phyloP scores from a whole-genome alignment of 2,797 vertebrate species.

The Lepilemur ruficaudatus region DNA sequence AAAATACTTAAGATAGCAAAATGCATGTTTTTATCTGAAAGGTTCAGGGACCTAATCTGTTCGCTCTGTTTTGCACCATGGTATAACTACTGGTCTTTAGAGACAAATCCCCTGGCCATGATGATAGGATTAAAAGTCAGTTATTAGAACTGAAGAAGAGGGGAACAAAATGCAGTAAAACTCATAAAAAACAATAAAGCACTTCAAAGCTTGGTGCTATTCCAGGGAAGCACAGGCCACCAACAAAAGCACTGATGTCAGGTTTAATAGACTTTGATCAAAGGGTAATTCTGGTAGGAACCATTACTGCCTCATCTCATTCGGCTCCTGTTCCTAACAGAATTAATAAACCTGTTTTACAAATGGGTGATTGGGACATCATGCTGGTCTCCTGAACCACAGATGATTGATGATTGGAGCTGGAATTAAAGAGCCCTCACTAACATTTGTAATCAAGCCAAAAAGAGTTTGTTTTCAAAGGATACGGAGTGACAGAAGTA shows the following conservation, averaged over 20 bases:
- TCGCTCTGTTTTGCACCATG: neutral
- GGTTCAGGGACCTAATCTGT: conserved; percentile 22
- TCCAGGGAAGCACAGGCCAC: neutral
- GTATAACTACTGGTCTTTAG: conserved; percentile 27
- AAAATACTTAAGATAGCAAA: conserved; percentile 41
- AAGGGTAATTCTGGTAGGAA: conserved; percentile 10
- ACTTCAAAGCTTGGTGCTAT: conserved; percentile 42
- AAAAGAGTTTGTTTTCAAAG: neutral
- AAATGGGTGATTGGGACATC: neutral
- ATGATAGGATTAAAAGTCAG: conserved; percentile 59
- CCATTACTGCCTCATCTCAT: neutral
- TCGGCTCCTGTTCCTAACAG: neutral
- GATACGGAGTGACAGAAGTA: neutral
- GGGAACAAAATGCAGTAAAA: conserved; percentile 59
- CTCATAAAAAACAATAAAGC: conserved; percentile 53
- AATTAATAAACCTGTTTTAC: neutral
- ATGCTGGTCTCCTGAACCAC: neutral
- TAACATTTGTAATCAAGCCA: conserved; percentile 38
- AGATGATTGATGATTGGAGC: neutral
- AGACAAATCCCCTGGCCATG: conserved; percentile 43
- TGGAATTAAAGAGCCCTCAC: neutral
- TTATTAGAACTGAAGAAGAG: conserved; percentile 49
- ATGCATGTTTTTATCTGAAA: conserved; percentile 32
- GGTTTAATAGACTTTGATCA: conserved; percentile 27
- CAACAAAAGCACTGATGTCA: neutral